Conservation (phyloP, 2,113 vertebrate species). For the Chlorodrepanis virens region DNA sequence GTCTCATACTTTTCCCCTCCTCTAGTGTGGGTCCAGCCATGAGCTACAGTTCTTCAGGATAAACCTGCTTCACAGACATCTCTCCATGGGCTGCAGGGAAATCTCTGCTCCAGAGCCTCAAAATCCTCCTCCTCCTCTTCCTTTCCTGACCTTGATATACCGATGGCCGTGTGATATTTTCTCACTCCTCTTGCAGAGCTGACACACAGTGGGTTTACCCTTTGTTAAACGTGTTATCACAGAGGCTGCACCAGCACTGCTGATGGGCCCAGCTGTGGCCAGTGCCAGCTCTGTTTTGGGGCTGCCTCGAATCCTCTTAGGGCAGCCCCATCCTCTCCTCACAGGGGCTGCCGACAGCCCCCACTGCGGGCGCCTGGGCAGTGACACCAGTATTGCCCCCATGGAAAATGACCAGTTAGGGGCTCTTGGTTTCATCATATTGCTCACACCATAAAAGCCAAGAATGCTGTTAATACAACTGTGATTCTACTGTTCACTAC, state of each 20-base stretch:
- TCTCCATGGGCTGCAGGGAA: background rate
- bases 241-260: background rate
- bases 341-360: background rate
- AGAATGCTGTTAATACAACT: background rate
- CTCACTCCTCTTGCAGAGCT: background rate
- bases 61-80: background rate
- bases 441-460: background rate
- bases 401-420: background rate
- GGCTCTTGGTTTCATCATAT: background rate
- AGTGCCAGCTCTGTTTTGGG: accelerated
- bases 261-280: background rate
- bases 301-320: accelerated
- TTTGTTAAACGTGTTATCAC: background rate
- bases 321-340: background rate
- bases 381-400: accelerated
- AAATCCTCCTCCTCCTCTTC: background rate
- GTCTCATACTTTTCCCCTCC: background rate
- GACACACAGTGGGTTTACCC: background rate
- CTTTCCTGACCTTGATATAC: background rate
- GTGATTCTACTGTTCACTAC: background rate
- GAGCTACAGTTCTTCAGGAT: background rate
- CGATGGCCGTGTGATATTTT: background rate
- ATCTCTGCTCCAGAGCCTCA: background rate
- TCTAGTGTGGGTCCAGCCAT: background rate
- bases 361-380: accelerated